Evolutionary conservation across 2,888 invertebrate genomes (phyloP), one percentile per base, ranked within the genome.

Genomic region (Melieria picta): DNA sequence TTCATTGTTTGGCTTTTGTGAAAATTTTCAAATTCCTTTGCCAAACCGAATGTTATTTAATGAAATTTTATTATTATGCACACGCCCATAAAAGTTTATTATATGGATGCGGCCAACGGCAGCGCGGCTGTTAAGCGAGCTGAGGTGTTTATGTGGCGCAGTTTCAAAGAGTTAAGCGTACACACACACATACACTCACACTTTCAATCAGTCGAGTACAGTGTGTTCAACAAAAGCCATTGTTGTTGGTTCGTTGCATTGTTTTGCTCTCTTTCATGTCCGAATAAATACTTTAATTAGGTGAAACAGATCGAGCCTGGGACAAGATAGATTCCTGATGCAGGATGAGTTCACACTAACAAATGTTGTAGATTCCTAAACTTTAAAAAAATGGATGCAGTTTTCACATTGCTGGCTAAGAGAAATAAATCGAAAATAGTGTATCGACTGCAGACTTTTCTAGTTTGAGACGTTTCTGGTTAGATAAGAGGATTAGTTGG

Each of bases 41-140:
- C 60, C 61, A 52, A 42, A 62, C 43, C 56, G 46, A 61, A 63
- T 64, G 69, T 64, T 64, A 70, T 82, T 82, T 81, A 80, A 83
- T 83, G 80, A 82, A 82, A 82, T 82, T 84, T 82, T 84, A 84
- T 81, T 81, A 81, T 81, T 81, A 81, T 81, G 79, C 79, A 84
- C 78, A 80, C 75, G 79, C 75, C 78, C 80, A 82, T 83, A 81
- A 83, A 84, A 82, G 80, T 83, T 83, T 82, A 84, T 84, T 80
- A 79, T 72, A 79, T 77, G 45, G 47, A 43, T 30, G 13, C 6
- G 43, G 13, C 60, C 30, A 45, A 10, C 7, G 45, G 45, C 45
- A 6, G 47, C 7, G 48, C 7, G 13, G 16, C 30, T 30, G 30
- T 30, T 30, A 30, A 30, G 30, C 30, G 30, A 30, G 30, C 30